phyloP scores from a whole-genome alignment of 2,113 vertebrate species.

The Dromas ardeola region DNA sequence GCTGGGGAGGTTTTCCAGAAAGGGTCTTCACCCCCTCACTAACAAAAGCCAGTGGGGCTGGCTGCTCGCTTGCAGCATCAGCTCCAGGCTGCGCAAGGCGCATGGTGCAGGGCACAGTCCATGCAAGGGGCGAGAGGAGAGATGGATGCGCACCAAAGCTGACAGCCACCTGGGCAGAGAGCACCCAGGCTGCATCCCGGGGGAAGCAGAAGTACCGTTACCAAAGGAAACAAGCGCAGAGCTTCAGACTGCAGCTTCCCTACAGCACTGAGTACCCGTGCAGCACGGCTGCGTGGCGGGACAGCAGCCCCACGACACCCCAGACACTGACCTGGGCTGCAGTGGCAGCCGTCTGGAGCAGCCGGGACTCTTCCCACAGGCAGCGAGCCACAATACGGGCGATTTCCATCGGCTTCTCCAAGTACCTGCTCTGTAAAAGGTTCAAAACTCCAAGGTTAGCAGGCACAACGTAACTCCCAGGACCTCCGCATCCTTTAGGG shows the following conservation, averaged over 20 bases:
- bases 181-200: background rate
- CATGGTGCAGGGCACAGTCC: background rate
- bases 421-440: slow-evolving; percentile 86
- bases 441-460: background rate
- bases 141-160: background rate
- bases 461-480: rapidly evolving
- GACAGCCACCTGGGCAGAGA: background rate
- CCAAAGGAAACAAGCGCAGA: rapidly evolving
- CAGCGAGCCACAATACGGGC: slow-evolving; percentile 96
- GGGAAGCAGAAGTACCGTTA: background rate
- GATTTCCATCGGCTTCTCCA: slow-evolving; percentile 98
- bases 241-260: background rate
- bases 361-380: slow-evolving; percentile 93
- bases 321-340: slow-evolving; percentile 84
- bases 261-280: rapidly evolving
- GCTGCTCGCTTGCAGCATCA: background rate
- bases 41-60: background rate
- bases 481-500: background rate
- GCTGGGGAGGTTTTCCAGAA: background rate
- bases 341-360: slow-evolving; percentile 90
- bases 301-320: background rate
- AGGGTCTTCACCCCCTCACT: background rate
- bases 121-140: background rate
- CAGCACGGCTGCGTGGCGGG: rapidly evolving
- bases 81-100: background rate